Evolutionary conservation across 2,797 vertebrate genomes (phyloP), one percentile per base, ranked within the genome.

Genomic region (Ataeniobius toweri): DNA sequence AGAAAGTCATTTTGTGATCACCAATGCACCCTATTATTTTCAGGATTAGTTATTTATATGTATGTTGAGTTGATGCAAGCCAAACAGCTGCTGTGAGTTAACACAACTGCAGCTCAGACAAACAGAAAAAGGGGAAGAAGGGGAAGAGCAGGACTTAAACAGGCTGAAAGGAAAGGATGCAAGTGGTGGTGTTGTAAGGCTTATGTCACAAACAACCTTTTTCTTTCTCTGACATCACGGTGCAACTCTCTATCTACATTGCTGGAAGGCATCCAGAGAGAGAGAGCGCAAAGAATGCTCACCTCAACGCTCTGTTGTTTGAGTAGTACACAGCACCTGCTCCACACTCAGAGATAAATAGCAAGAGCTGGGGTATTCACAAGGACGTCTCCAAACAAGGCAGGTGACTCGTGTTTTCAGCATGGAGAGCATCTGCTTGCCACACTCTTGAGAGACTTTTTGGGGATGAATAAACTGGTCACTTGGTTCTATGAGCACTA

Each of bases 141-240:
- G 74, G 16, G 36, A 83, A 73, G 51, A 56, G 61, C 3, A 20
- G 31, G 71, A 75, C 26, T 73, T 67, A 75, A 80, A 88, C 74
- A 73, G 69, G 59, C 75, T 13, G 53, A 20, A 51, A 55, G 73
- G 51, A 55, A 14, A 75, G 61, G 74, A 72, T 76, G 65, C 39
- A 44, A 69, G 41, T 12, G 65, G 48, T 78, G 82, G n/a, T 71
- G 70, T 67, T 80, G 81, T 79, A 83, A 88, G 86, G 90, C 77
- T 89, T 72, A 80, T 88, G 80, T 85, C 81, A 84, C 79, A 90
- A 84, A 88, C 86, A 88, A 81, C 86, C 81, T 85, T 90, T 92
- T 81, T 68, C 84, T 83, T 85, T 74, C 18, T 80, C 79, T 78
- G 79, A 73, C 83, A 73, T 87, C 88, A 75, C 9, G 22, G 71